Conservation (phyloP, 2,113 vertebrate genomes). For the Laticauda laticaudata region DNA sequence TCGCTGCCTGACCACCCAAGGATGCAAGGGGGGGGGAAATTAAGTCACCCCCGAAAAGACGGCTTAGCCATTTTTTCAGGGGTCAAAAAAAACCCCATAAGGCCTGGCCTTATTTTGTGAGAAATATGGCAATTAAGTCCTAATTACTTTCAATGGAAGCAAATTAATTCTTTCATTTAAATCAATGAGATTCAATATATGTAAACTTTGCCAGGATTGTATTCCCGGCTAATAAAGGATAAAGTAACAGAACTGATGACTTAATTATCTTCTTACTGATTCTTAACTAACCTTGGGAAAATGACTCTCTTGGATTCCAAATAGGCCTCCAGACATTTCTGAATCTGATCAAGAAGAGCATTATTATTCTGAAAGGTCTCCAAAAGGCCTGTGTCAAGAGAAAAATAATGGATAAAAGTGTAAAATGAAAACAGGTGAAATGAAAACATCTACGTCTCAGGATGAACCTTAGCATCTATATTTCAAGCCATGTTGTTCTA, state of each 20-base stretch:
- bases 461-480: constrained; percentile 1
- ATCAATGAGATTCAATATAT: background rate
- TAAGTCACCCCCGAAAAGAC: no score
- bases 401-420: constrained; percentile 11
- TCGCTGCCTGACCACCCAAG: no score
- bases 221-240: background rate
- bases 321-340: constrained; percentile 85
- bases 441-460: constrained; percentile 14
- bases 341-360: constrained; percentile 81
- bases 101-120: no score
- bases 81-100: no score
- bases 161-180: background rate
- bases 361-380: constrained; percentile 84
- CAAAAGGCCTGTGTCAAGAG: constrained; percentile 73
- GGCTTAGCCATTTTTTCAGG: no score
- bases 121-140: background rate
- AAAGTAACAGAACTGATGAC: background rate
- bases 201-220: background rate
- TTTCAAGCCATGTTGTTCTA: background rate
- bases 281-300: constrained; percentile 77
- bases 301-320: constrained; percentile 84
- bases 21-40: no score
- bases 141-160: background rate
- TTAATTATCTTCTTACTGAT: background rate
- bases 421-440: constrained; percentile 16